phyloP scores from a whole-genome alignment of 2,113 vertebrate genomes.

The Trematomus loennbergii region DNA sequence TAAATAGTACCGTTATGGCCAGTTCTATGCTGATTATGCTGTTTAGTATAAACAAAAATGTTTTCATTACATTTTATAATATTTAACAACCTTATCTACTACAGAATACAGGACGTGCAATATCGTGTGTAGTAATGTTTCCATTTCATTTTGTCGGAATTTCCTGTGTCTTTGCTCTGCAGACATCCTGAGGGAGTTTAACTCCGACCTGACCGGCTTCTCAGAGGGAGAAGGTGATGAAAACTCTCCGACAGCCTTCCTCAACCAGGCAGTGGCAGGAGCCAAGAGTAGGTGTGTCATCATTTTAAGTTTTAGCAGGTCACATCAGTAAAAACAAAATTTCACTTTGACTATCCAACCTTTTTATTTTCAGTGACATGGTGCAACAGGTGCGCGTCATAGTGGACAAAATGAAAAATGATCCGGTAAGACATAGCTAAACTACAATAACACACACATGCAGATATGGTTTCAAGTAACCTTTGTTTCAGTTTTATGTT shows the following conservation, averaged over 20 bases:
- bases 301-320: not conserved
- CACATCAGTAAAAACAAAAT: not conserved
- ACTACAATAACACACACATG: conserved; percentile 2
- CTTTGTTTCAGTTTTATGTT: not conserved
- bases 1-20: too few relatives aligned
- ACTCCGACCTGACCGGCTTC: conserved; percentile 82
- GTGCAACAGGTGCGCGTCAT: conserved; percentile 84
- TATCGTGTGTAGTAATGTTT: not conserved
- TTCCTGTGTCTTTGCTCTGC: conserved; percentile 52
- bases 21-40: not conserved
- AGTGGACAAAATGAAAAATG: conserved; percentile 87
- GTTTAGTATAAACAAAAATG: not conserved
- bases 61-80: too few relatives aligned
- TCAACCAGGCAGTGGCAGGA: conserved; percentile 92
- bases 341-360: not conserved
- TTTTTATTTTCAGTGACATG: conserved; percentile 83
- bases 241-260: conserved; percentile 73
- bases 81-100: not conserved
- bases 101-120: not conserved
- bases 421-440: conserved; percentile 80
- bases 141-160: not conserved
- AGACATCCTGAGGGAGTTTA: conserved; percentile 93
- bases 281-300: conserved; percentile 82
- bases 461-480: not conserved
- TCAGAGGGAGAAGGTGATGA: conserved; percentile 78